These are phyloP conservation scores for Encarsia formosa DNA, from an alignment of 2,888 invertebrate species.

Conservation along the genomic window DNA sequence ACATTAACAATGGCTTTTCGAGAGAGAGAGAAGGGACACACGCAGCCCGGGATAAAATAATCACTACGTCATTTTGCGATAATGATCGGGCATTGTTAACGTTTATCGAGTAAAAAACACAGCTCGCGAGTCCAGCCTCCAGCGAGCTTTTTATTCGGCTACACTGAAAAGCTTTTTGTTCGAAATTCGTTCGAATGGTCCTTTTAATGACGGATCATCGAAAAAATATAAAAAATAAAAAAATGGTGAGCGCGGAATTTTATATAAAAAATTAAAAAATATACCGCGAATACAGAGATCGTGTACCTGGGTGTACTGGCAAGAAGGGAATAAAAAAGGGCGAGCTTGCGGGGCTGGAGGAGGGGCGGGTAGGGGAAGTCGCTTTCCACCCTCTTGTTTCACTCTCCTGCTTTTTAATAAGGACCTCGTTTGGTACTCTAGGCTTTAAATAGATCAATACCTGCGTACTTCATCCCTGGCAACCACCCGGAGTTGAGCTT, in stretches of 20 bases:
- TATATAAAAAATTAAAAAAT: too few relatives aligned
- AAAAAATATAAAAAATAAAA: too few relatives aligned
- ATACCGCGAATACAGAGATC: conserved; percentile 23
- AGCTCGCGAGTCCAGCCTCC: conserved; percentile 12
- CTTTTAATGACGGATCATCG: too few relatives aligned
- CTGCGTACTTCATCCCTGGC: conserved; percentile 51
- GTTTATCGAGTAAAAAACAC: conserved; percentile 10
- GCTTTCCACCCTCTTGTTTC: conserved; percentile 28
- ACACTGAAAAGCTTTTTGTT: too few relatives aligned
- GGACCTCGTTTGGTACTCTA: conserved; percentile 53
- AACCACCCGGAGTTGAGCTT: too few relatives aligned
- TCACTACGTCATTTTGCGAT: conserved; percentile 28
- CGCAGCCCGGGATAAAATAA: conserved; percentile 19
- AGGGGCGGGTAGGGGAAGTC: neutral
- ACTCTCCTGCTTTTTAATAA: conserved; percentile 51
- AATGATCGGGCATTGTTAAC: conserved; percentile 27
- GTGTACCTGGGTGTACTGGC: conserved; percentile 24
- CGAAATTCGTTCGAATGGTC: too few relatives aligned
- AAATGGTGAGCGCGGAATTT: too few relatives aligned
- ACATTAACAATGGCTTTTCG: conserved; percentile 28
- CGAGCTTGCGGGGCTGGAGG: conserved; percentile 1
- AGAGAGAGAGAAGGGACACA: neutral
- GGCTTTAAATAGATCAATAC: conserved; percentile 53
- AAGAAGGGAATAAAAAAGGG: conserved; percentile 21
- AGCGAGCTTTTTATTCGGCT: neutral